Evolutionary conservation across 2,113 vertebrate species (phyloP).

Genomic region (Onychostruthus taczanowskii): DNA sequence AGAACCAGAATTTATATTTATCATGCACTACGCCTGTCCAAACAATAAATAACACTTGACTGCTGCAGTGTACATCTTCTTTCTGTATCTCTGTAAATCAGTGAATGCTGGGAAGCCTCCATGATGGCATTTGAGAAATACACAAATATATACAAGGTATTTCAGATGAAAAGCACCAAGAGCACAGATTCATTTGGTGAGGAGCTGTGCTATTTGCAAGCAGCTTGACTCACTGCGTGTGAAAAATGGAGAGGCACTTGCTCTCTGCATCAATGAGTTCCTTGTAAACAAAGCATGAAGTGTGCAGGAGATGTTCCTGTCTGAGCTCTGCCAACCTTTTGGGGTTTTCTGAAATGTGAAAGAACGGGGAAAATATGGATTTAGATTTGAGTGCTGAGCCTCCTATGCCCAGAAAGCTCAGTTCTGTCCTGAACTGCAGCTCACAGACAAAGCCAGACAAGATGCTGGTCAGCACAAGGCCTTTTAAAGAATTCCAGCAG

Average conservation of each 20-base stretch:
- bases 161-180: background rate
- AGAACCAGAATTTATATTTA: background rate
- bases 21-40: background rate
- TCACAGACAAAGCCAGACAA: fast-evolving
- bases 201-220: background rate
- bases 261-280: background rate
- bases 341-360: background rate
- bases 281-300: background rate
- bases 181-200: background rate
- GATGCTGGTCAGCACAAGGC: background rate
- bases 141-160: background rate
- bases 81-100: background rate
- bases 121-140: background rate
- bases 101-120: background rate
- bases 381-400: background rate
- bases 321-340: background rate
- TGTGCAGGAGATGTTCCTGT: background rate
- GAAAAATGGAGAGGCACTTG: background rate
- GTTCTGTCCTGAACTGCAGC: background rate
- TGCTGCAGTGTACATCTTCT: background rate
- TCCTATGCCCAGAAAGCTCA: background rate
- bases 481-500: background rate
- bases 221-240: background rate
- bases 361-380: background rate
- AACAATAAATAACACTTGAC: background rate